Evolutionary conservation across 2,113 vertebrate species (phyloP).

Genomic region (Hystrix brachyura): DNA sequence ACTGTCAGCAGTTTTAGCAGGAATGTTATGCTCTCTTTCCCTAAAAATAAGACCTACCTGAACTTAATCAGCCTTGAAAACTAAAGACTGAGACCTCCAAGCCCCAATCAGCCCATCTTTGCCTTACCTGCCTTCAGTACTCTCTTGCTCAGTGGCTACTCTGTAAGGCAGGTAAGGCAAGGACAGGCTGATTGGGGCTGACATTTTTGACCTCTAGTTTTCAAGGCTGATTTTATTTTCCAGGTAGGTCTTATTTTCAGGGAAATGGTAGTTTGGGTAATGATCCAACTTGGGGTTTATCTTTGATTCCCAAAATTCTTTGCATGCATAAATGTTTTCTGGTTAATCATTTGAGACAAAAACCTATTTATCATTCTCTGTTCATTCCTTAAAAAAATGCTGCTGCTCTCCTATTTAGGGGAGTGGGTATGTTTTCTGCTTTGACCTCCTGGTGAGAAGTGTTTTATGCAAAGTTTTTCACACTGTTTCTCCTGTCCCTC

Average conservation of each 20-base stretch:
- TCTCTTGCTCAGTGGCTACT: no score
- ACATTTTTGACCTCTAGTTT: background rate
- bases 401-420: background rate
- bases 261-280: background rate
- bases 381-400: background rate
- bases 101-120: no score
- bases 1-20: background rate
- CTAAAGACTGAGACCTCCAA: no score
- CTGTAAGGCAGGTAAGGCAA: background rate
- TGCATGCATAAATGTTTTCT: background rate
- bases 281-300: background rate
- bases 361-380: background rate
- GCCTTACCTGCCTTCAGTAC: no score
- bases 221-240: background rate
- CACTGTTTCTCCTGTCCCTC: constrained; percentile 50
- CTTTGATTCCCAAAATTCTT: background rate
- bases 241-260: background rate
- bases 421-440: background rate
- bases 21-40: background rate
- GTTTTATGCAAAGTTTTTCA: background rate
- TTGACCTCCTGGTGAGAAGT: background rate
- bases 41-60: background rate
- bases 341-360: background rate
- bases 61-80: no score
- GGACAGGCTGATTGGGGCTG: background rate